A percentile compares a stretch with the other conserved stretches of the same genome.
These are phyloP conservation scores for Psammodynastes pulverulentus DNA, from an alignment of 2,113 vertebrate genomes.

Conservation along the genomic window DNA sequence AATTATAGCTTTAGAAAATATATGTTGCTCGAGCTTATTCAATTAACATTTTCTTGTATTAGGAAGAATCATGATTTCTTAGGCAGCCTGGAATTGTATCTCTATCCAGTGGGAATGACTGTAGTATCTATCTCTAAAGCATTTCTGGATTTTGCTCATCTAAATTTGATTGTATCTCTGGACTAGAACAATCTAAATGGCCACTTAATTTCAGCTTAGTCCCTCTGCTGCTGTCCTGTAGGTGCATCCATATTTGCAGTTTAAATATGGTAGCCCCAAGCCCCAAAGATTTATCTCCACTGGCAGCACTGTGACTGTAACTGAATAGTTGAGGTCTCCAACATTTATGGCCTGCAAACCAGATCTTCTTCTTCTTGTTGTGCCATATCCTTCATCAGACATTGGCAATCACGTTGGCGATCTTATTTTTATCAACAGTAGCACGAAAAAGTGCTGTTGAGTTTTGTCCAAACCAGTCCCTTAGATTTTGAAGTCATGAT, in stretches of 20 bases:
- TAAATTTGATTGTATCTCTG: neutral
- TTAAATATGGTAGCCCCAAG: neutral
- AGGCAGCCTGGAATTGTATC: neutral
- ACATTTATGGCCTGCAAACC: neutral
- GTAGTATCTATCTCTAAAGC: neutral
- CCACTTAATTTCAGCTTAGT: neutral
- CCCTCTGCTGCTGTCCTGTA: neutral
- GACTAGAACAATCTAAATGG: neutral
- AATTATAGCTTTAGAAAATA: conserved; percentile 42
- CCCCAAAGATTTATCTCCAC: neutral
- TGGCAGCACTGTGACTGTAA: neutral
- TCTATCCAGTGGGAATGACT: too few species aligned
- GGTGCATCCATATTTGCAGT: neutral
- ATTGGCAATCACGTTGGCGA: too few species aligned
- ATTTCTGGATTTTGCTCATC: neutral
- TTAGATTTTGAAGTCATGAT: too few species aligned
- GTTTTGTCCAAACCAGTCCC: too few species aligned
- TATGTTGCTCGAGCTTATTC: neutral
- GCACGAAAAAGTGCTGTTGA: too few species aligned
- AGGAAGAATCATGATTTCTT: neutral
- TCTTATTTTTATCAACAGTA: too few species aligned
- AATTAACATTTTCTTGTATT: conserved; percentile 17
- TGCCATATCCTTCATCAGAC: too few species aligned
- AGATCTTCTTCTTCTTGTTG: neutral
- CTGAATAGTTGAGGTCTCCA: neutral